Evolutionary conservation across 64 coral and sea anemone species (phyloP).

Genomic region (Pocillopora damicornis): DNA sequence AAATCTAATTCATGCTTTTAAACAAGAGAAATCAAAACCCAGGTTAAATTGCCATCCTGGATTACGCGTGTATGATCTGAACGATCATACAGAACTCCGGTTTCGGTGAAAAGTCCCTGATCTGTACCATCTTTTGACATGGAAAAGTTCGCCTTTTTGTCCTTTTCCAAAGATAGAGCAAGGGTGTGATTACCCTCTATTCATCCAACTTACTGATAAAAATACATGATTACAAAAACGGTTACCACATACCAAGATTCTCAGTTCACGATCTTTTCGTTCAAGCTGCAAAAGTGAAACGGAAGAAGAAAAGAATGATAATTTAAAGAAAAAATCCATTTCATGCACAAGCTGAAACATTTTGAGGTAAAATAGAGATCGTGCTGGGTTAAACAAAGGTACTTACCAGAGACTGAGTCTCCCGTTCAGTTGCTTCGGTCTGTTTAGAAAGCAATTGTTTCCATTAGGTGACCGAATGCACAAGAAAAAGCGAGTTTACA

Average conservation of each 20-base stretch:
- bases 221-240: not conserved
- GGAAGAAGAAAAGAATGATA: not conserved
- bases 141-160: too few species aligned
- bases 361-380: too few species aligned
- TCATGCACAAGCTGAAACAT: too few species aligned
- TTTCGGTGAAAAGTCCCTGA: too few species aligned
- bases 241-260: conserved; percentile 72
- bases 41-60: too few species aligned
- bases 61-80: too few species aligned
- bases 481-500: not conserved
- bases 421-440: conserved; percentile 85
- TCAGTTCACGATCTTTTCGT: conserved; percentile 76
- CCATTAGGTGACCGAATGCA: not conserved
- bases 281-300: conserved; percentile 60
- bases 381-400: not conserved
- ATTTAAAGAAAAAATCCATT: not conserved
- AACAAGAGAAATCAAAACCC: too few species aligned
- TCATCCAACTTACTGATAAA: not conserved
- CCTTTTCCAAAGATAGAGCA: too few species aligned
- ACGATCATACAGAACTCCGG: too few species aligned
- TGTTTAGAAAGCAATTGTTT: conserved; percentile 6
- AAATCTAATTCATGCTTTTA: too few species aligned
- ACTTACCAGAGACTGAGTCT: conserved; percentile 78
- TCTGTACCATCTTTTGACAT: too few species aligned
- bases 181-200: too few species aligned